These are phyloP conservation scores for Tapirus indicus DNA, from an alignment of 2,797 vertebrate genomes.

Conservation along the genomic window DNA sequence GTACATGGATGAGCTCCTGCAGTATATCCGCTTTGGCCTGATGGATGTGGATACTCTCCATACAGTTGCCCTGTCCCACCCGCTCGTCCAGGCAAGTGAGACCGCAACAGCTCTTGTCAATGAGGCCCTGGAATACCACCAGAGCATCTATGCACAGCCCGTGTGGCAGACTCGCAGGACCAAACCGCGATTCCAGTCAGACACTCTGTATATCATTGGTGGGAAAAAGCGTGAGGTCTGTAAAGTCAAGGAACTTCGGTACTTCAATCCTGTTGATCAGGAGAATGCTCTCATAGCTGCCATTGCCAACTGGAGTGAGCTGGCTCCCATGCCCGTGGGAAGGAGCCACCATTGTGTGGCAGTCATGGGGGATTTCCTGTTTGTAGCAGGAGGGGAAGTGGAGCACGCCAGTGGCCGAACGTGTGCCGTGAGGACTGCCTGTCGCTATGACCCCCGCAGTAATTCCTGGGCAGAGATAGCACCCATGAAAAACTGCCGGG, in stretches of 20 bases:
- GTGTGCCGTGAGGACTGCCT: conserved; percentile 95
- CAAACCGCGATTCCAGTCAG: conserved; percentile 95
- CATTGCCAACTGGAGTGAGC: conserved; percentile 96
- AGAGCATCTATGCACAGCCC: conserved; percentile 95
- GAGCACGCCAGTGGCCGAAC: conserved; percentile 95
- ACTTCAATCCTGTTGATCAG: conserved; percentile 95
- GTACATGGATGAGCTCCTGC: conserved; percentile 95
- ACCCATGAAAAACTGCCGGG: conserved; percentile 97
- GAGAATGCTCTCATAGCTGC: conserved; percentile 93
- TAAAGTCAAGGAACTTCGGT: conserved; percentile 95
- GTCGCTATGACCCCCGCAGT: conserved; percentile 95
- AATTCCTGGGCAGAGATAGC: conserved; percentile 97
- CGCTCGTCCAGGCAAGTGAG: conserved; percentile 94
- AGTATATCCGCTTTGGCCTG: conserved; percentile 96
- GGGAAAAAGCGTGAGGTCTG: conserved; percentile 97
- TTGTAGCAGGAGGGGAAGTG: conserved; percentile 96
- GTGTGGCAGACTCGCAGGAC: conserved; percentile 95
- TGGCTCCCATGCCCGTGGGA: conserved; percentile 94
- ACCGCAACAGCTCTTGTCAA: conserved; percentile 93
- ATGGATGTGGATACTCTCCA: conserved; percentile 96
- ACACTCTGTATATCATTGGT: conserved; percentile 95
- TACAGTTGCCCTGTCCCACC: conserved; percentile 92
- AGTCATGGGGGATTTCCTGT: conserved; percentile 97
- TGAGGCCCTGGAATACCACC: conserved; percentile 97
- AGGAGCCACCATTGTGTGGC: conserved; percentile 98